phyloP scores from a whole-genome alignment of 1,140 invertebrate species.

The Zophobas morio region DNA sequence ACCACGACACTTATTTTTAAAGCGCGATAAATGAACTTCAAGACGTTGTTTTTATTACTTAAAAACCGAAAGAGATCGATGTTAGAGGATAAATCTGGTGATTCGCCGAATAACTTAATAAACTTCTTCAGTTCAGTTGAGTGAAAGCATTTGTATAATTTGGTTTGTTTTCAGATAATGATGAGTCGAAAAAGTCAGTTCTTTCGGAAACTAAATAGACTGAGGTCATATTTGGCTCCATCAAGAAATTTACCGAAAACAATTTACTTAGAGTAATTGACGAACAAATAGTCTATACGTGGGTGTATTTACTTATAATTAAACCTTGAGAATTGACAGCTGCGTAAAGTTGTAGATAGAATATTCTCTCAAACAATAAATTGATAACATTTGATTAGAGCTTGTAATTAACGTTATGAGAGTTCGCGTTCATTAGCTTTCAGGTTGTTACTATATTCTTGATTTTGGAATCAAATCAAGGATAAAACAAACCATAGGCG shows the following conservation, averaged over 20 bases:
- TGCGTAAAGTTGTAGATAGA: conserved; percentile 27
- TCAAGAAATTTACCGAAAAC: conserved; percentile 18
- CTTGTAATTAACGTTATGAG: conserved; percentile 31
- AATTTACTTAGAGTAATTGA: conserved; percentile 26
- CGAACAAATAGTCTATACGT: conserved; percentile 24
- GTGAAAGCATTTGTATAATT: conserved; percentile 21
- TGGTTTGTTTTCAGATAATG: conserved; percentile 32
- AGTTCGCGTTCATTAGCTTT: conserved; percentile 36
- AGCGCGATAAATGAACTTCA: too few relatives aligned
- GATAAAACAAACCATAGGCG: background rate
- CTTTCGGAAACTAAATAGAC: background rate
- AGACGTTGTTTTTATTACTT: background rate
- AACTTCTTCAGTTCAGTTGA: conserved; percentile 19
- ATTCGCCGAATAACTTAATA: conserved; percentile 35
- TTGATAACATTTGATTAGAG: conserved; percentile 38
- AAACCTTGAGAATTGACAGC: conserved; percentile 34
- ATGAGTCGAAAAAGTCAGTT: conserved; percentile 23
- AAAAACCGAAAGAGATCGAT: conserved; percentile 19
- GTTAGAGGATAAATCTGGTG: conserved; percentile 20
- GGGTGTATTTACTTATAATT: conserved; percentile 35
- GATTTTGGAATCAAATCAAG: conserved; percentile 7
- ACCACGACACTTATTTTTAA: too few relatives aligned
- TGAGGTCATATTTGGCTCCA: conserved; percentile 12
- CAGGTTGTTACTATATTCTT: conserved; percentile 13
- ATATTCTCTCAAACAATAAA: conserved; percentile 30